A percentile compares a stretch with the other conserved stretches of the same genome.
Conservation (phyloP, 1,140 invertebrate genomes). For the Myzus persicae region DNA sequence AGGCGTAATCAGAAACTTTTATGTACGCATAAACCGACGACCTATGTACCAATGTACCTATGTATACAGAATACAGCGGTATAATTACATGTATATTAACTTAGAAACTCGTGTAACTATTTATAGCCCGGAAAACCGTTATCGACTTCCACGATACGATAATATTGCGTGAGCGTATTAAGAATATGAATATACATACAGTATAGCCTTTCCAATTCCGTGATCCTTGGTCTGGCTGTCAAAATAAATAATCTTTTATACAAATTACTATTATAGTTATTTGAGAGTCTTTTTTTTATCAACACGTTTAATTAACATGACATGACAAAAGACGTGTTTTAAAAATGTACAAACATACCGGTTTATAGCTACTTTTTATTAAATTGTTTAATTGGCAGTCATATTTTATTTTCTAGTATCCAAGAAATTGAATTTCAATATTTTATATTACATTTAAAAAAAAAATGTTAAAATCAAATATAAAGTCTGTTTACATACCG, state of each 20-base stretch:
- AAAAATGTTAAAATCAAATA: too few species aligned
- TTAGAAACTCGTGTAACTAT: neutral
- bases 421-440: too few species aligned
- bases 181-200: neutral
- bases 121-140: neutral
- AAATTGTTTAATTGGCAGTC: too few species aligned
- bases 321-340: too few species aligned
- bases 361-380: too few species aligned
- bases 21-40: neutral
- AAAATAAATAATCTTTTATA: neutral
- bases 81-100: neutral
- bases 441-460: too few species aligned
- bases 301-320: too few species aligned
- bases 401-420: too few species aligned
- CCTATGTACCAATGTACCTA: neutral
- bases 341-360: too few species aligned
- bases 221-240: neutral
- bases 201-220: neutral
- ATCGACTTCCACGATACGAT: neutral
- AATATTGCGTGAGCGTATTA: neutral
- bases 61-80: neutral
- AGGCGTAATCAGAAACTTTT: neutral
- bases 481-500: too few species aligned
- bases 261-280: too few species aligned
- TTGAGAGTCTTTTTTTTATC: too few species aligned